phyloP scores from a whole-genome alignment of 2,888 invertebrate species.

The Callyntrura guangdongensis region DNA sequence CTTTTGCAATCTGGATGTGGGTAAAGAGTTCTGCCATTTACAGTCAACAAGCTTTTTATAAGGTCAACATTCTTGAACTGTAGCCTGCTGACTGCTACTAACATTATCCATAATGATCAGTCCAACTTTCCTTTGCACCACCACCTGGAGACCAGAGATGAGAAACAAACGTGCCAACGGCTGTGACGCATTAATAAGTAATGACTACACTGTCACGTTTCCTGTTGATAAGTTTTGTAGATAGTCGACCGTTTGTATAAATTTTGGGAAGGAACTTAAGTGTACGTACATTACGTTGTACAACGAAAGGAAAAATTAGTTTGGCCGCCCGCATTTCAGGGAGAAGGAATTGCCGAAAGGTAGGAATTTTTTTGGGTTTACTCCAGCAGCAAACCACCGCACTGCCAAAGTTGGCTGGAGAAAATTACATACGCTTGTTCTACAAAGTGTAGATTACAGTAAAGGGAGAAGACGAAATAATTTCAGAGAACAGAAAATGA shows the following conservation, averaged over 20 bases:
- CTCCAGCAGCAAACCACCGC: conserved; percentile 47
- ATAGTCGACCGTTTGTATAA: conserved; percentile 1
- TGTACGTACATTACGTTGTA: background rate
- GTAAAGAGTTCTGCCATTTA: background rate
- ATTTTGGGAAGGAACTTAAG: background rate
- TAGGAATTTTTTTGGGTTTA: conserved; percentile 57
- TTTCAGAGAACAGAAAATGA: conserved; percentile 35
- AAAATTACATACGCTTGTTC: background rate
- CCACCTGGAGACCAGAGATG: no score
- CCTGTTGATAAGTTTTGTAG: conserved; percentile 7
- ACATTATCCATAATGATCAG: no score
- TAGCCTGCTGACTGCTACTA: no score
- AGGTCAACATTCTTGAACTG: no score
- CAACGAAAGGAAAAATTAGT: conserved; percentile 43
- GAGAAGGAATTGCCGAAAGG: conserved; percentile 62
- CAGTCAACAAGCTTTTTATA: no score
- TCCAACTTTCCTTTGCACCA: no score
- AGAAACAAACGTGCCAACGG: background rate
- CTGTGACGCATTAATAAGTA: background rate
- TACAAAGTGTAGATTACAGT: background rate
- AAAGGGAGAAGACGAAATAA: conserved; percentile 28
- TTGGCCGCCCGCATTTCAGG: conserved; percentile 57
- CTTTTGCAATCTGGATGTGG: background rate
- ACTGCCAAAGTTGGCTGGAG: conserved; percentile 53
- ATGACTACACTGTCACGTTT: background rate